Conservation (phyloP, 2,113 vertebrate species). For the Sisor rabdophorus region DNA sequence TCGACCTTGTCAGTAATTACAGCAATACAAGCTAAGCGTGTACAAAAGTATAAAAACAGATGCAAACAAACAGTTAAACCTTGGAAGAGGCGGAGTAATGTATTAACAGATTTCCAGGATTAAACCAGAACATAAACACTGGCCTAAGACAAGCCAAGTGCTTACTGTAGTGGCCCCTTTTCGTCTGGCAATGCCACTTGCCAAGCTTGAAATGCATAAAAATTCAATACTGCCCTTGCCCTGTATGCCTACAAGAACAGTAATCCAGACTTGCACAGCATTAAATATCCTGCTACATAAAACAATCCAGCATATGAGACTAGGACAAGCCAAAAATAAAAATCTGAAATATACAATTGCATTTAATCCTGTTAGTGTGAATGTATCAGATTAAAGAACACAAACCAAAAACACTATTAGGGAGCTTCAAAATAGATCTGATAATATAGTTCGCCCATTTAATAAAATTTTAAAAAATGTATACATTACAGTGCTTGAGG, state of each 20-base stretch:
- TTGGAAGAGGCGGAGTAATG: background rate
- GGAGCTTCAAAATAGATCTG: background rate
- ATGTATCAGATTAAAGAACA: constrained; percentile 14
- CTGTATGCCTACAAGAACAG: background rate
- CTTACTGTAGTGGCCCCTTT: constrained; percentile 11
- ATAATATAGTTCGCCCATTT: background rate
- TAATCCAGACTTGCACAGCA: background rate
- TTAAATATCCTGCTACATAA: background rate
- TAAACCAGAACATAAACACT: constrained; percentile 36
- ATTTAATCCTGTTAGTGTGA: constrained; percentile 7
- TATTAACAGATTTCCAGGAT: constrained; percentile 45
- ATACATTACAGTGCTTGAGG: constrained; percentile 17
- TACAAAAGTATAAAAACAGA: background rate
- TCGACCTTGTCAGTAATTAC: background rate
- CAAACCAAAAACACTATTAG: background rate
- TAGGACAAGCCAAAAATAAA: background rate
- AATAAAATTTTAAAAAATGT: constrained; percentile 15
- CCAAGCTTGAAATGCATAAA: background rate
- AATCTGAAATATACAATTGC: background rate
- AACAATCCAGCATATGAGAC: background rate
- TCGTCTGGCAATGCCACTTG: background rate
- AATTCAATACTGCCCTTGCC: background rate
- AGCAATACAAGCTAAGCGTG: constrained; percentile 10
- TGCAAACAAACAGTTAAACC: too few relatives aligned
- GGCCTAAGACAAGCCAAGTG: constrained; percentile 34